phyloP scores from a whole-genome alignment of 2,113 vertebrate species.

The Myotis lucifugus region DNA sequence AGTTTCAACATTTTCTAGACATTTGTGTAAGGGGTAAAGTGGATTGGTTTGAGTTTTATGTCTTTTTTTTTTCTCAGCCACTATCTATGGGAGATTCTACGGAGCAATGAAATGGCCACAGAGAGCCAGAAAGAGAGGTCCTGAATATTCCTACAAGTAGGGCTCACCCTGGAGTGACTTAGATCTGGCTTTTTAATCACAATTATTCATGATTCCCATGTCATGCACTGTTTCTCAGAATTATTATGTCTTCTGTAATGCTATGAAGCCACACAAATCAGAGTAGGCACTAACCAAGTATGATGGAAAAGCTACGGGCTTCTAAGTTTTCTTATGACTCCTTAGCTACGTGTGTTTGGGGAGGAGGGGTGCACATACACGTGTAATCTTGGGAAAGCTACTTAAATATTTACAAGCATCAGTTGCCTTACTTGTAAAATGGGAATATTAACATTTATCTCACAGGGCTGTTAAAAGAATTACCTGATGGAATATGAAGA shows the following conservation, averaged over 20 bases:
- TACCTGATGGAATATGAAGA: not conserved
- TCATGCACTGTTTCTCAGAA: not conserved
- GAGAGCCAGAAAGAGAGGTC: not conserved
- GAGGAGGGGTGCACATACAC: fast-evolving
- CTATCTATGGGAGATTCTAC: not conserved
- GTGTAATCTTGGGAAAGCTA: not conserved
- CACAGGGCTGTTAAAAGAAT: not conserved
- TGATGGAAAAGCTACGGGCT: not conserved
- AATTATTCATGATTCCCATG: not conserved
- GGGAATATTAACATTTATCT: not conserved
- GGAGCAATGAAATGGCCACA: not conserved
- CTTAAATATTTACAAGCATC: not conserved
- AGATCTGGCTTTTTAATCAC: not conserved
- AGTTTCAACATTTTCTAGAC: not conserved
- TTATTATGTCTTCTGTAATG: not conserved
- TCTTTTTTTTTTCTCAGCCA: not conserved
- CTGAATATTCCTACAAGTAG: not conserved
- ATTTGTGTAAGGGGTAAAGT: not conserved
- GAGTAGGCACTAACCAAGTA: not conserved
- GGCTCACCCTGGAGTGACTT: not conserved
- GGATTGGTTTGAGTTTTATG: not conserved
- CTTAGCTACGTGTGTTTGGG: not conserved
- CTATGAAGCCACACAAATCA: not conserved
- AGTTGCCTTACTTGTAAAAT: not conserved
- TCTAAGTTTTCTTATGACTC: not conserved